Evolutionary conservation across 2,113 vertebrate species (phyloP).

Genomic region (Pituophis catenifer): DNA sequence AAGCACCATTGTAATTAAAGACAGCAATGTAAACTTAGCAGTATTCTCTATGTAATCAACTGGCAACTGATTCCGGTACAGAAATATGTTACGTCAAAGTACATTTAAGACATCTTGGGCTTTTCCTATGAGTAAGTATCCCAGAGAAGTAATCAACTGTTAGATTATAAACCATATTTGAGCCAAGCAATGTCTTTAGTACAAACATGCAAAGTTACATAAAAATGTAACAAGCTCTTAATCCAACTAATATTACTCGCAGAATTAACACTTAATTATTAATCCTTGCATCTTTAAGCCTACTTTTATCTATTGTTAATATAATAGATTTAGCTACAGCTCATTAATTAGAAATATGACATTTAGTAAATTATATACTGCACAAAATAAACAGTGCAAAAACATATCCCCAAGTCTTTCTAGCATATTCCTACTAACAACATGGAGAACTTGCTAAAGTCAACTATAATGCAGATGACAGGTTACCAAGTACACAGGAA

Average conservation of each 20-base stretch:
- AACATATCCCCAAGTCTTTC: neutral
- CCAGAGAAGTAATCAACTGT: slow-evolving; percentile 48
- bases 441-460: neutral
- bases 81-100: slow-evolving; percentile 51
- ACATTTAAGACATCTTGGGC: slow-evolving; percentile 30
- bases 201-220: slow-evolving; percentile 11
- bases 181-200: slow-evolving; percentile 21
- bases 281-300: slow-evolving; percentile 14
- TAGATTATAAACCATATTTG: slow-evolving; percentile 32
- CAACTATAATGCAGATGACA: neutral
- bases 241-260: neutral
- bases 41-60: slow-evolving; percentile 54
- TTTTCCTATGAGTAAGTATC: slow-evolving; percentile 35
- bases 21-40: slow-evolving; percentile 68
- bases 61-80: slow-evolving; percentile 59
- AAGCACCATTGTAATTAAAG: slow-evolving; percentile 54
- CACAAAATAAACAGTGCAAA: neutral
- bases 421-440: neutral
- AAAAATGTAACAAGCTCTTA: slow-evolving; percentile 35
- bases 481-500: neutral
- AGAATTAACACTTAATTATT: neutral
- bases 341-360: neutral
- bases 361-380: neutral
- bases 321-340: neutral
- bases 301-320: slow-evolving; percentile 17